phyloP scores from a whole-genome alignment of 2,888 invertebrate species.

The Perizoma flavofasciatum region DNA sequence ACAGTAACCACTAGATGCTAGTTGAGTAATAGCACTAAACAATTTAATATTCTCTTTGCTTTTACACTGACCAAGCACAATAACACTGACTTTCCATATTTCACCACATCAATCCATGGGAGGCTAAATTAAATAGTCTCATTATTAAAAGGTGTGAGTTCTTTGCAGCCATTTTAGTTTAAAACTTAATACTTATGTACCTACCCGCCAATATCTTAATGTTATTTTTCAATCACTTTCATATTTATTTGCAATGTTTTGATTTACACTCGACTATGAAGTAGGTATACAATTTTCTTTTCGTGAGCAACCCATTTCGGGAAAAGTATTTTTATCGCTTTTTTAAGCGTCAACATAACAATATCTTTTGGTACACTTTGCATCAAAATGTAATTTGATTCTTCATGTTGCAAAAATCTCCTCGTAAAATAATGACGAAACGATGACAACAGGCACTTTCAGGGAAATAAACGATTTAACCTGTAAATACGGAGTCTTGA shows the following conservation, averaged over 20 bases:
- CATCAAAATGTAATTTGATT: constrained; percentile 10
- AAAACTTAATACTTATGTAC: no score
- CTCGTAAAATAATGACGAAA: constrained; percentile 31
- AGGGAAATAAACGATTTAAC: constrained; percentile 48
- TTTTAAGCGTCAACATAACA: neutral
- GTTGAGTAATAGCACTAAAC: neutral
- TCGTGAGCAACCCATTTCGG: no score
- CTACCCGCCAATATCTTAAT: no score
- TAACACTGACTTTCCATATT: no score
- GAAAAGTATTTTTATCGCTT: no score
- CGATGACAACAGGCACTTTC: constrained; percentile 34
- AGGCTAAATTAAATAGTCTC: constrained; percentile 3
- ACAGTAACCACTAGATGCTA: neutral
- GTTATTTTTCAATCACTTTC: no score
- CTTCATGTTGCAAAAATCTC: constrained; percentile 5
- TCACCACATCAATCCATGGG: neutral
- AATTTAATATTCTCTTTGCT: neutral
- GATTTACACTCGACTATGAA: no score
- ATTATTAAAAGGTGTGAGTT: constrained; percentile 3
- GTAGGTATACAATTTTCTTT: no score
- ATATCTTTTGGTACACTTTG: neutral
- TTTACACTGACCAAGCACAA: neutral
- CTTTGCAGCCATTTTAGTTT: no score
- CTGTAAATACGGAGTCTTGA: constrained; percentile 58
- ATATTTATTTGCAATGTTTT: no score